Base-by-base conservation (phyloP, 2,888 invertebrate genomes). In the Diaprepes abbreviatus region DNA sequence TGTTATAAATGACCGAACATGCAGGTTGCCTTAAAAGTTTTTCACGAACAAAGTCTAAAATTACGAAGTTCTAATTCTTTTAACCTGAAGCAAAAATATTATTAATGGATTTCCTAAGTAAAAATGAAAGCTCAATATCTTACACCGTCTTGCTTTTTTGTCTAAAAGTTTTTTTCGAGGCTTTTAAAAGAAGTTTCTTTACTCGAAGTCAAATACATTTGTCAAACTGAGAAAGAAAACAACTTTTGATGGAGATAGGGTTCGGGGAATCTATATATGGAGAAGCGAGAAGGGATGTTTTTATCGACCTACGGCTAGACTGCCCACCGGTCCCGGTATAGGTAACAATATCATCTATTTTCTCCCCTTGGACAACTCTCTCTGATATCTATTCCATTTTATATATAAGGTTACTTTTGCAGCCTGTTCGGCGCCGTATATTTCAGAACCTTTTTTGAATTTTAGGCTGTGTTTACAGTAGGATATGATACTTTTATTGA, bases 301-400 rank as follows among this genome's bases (percentile, higher is more conserved):
- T 77, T 77, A 79, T 77, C 78, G 76, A 77, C 76, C 76, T 75
- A 74, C 43, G 58, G 73, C 71, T 71, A 70, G 73, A 74, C 77
- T 76, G 77, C 75, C 78, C 78, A 79, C 79, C 79, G 80, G 79
- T 74, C 78, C 74, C 64, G 62, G 43, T 69, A 48, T 67, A 81
- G 80, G 81, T 81, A 80, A 80, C 79, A 79, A 81, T 80, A 81
- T 80, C 80, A 80, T 80, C 77, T 74, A 73, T 75, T 75, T 76
- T 76, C 74, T 74, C 64, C 72, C 73, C 71, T 73, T 60, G 71
- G 73, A 62, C 72, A 73, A 65, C 74, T 72, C 66, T 66, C 62
- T 71, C 69, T 64, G 57, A 63, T 52, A 36, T 59, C 58, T 38
- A 35, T 70, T 70, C 52, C 55, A 50, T 71, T 73, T 69, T 67